Conservation (phyloP, 1,140 invertebrate species). For the Brachionus koreanus region DNA sequence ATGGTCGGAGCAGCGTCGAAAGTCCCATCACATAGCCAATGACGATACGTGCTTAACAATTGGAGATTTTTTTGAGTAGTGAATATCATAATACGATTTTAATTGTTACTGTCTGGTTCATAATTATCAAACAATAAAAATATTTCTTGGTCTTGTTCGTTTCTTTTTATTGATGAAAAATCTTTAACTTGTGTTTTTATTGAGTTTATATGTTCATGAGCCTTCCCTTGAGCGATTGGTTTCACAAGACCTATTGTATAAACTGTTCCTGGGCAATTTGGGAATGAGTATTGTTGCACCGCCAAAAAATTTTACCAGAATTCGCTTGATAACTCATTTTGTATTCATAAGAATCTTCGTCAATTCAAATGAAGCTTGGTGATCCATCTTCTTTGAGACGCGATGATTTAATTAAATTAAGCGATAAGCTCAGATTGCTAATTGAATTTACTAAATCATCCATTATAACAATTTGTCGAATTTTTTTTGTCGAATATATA, state of each 20-base stretch:
- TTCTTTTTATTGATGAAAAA: too few relatives aligned
- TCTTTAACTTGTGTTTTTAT: conserved; percentile 15
- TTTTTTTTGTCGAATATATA: too few relatives aligned
- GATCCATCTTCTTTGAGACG: too few relatives aligned
- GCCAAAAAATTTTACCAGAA: background rate
- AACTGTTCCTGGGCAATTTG: background rate
- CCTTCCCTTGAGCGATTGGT: background rate
- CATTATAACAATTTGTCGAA: too few relatives aligned
- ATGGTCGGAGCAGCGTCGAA: background rate
- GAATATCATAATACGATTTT: background rate
- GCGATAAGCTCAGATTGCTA: too few relatives aligned
- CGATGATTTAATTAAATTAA: too few relatives aligned
- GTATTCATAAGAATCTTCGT: too few relatives aligned
- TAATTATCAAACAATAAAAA: background rate
- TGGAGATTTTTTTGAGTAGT: background rate
- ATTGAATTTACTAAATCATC: too few relatives aligned
- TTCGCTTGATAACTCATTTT: too few relatives aligned
- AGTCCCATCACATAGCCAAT: conserved; percentile 29
- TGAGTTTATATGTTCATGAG: conserved; percentile 18
- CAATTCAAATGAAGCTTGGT: too few relatives aligned
- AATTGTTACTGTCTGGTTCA: background rate
- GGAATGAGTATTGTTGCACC: conserved; percentile 12
- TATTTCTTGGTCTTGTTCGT: background rate
- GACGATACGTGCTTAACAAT: background rate
- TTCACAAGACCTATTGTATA: background rate